Evolutionary conservation across 2,888 invertebrate species (phyloP).

Genomic region (Eupeodes latifasciatus): DNA sequence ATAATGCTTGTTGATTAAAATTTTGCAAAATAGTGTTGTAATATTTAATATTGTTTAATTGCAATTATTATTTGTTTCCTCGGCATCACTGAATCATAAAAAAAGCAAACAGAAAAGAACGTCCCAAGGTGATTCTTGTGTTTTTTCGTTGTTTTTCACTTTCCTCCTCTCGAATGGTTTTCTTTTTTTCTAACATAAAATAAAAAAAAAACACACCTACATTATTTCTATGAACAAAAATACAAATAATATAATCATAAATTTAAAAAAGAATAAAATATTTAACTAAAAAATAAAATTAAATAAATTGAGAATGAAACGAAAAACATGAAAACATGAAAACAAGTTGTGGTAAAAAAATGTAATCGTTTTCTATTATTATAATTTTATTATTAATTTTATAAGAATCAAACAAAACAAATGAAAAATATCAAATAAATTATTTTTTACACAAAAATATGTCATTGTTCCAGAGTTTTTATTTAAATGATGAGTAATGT

Average conservation of each 20-base stretch:
- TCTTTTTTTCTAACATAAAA: slow-evolving; percentile 19
- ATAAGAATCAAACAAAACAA: slow-evolving; percentile 68
- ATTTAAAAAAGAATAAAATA: slow-evolving; percentile 28
- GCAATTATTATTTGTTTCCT: slow-evolving; percentile 19
- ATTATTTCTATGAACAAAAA: slow-evolving; percentile 10
- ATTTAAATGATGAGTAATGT: no score
- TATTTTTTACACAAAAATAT: slow-evolving; percentile 77
- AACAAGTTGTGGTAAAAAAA: slow-evolving; percentile 59
- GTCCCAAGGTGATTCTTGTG: slow-evolving; percentile 40
- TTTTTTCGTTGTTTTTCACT: slow-evolving; percentile 36
- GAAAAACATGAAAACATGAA: slow-evolving; percentile 19
- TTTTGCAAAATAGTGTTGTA: slow-evolving; percentile 24
- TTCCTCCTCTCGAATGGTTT: slow-evolving; percentile 54
- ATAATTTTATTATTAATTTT: slow-evolving; percentile 75
- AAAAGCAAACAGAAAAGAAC: slow-evolving; percentile 1
- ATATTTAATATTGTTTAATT: slow-evolving; percentile 30
- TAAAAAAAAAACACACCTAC: background rate
- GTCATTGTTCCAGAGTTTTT: no score
- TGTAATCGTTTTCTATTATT: slow-evolving; percentile 72
- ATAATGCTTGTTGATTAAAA: slow-evolving; percentile 30
- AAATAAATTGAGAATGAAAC: slow-evolving; percentile 14
- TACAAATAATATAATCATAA: slow-evolving; percentile 8
- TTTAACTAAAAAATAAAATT: slow-evolving; percentile 17
- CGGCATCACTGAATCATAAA: slow-evolving; percentile 13
- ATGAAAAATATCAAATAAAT: slow-evolving; percentile 76